Percentiles rank a stretch among this genome's conserved stretches.
These are phyloP conservation scores for Mesochorus sp. DNA, from an alignment of 2,888 invertebrate species.

Conservation along the genomic window DNA sequence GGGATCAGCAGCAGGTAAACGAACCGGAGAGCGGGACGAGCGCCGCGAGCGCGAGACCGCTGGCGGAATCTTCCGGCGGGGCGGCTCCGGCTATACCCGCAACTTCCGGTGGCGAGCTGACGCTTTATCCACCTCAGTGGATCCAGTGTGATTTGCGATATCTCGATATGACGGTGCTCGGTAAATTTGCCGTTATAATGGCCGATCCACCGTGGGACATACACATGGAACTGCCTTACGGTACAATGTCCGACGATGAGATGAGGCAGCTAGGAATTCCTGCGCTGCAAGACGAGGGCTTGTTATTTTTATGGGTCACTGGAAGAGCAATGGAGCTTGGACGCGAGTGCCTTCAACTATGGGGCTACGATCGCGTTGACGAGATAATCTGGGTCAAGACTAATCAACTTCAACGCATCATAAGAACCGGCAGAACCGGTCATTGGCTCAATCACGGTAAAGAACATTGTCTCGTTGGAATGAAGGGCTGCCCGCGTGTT, in stretches of 20 bases:
- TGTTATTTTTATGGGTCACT: slow-evolving; percentile 99
- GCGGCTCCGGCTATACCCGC: slow-evolving; percentile 70
- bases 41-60: slow-evolving; percentile 59
- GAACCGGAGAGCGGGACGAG: slow-evolving; percentile 68
- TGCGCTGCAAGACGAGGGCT: slow-evolving; percentile 96
- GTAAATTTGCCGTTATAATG: slow-evolving; percentile 99
- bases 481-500: slow-evolving; percentile 96
- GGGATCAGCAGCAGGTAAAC: slow-evolving; percentile 69
- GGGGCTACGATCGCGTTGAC: slow-evolving; percentile 98
- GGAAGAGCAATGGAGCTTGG: slow-evolving; percentile 98
- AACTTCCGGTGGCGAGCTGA: slow-evolving; percentile 83
- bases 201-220: slow-evolving; percentile 99
- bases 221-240: slow-evolving; percentile 99
- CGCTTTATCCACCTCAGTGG: slow-evolving; percentile 96
- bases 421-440: slow-evolving; percentile 97
- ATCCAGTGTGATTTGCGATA: slow-evolving; percentile 97
- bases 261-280: slow-evolving; percentile 98
- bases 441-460: slow-evolving; percentile 99
- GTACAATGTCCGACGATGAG: slow-evolving; percentile 99
- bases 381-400: slow-evolving; percentile 99
- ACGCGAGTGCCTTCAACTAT: slow-evolving; percentile 95
- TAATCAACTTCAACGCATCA: slow-evolving; percentile 98
- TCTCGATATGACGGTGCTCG: slow-evolving; percentile 94
- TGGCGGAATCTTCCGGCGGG: slow-evolving; percentile 71
- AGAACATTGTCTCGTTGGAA: slow-evolving; percentile 97